Conservation (phyloP, 2,113 vertebrate species). For the Chitala chitala region DNA sequence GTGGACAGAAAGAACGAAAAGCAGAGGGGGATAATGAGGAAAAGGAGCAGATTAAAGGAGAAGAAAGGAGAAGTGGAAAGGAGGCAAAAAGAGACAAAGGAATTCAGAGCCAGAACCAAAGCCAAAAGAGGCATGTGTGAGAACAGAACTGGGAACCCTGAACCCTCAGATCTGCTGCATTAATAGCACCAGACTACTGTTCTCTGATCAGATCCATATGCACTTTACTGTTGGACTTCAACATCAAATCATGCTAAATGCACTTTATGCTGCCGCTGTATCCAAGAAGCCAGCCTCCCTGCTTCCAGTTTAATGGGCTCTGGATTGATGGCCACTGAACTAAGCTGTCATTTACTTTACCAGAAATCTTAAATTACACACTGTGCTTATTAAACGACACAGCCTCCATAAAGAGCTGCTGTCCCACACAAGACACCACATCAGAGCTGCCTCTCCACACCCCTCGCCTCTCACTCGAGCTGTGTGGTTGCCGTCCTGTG, state of each 20-base stretch:
- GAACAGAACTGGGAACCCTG: constrained; percentile 4
- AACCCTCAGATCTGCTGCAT: constrained; percentile 27
- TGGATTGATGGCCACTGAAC: constrained; percentile 61
- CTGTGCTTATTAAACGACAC: constrained; percentile 20
- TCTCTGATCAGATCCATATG: constrained; percentile 69
- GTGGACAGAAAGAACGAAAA: neutral
- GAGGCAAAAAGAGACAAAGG: neutral
- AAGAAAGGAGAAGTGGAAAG: neutral
- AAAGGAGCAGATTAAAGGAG: neutral
- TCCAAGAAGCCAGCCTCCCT: constrained; percentile 48
- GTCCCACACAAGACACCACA: constrained; percentile 8
- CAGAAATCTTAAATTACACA: constrained; percentile 60
- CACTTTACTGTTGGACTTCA: constrained; percentile 41
- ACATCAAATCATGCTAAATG: constrained; percentile 48
- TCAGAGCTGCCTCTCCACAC: constrained; percentile 4
- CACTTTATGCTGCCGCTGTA: constrained; percentile 34
- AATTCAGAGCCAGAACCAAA: constrained; percentile 13
- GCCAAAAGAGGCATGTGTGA: neutral
- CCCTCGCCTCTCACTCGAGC: neutral
- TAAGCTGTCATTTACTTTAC: constrained; percentile 56
- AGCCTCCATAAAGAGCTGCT: constrained; percentile 1
- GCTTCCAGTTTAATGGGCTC: constrained; percentile 53
- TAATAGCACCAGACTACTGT: constrained; percentile 60
- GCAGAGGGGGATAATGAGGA: neutral
- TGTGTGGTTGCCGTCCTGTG: constrained; percentile 3